These are phyloP conservation scores for Noctua fimbriata DNA, from an alignment of 2,888 invertebrate genomes.

Conservation along the genomic window DNA sequence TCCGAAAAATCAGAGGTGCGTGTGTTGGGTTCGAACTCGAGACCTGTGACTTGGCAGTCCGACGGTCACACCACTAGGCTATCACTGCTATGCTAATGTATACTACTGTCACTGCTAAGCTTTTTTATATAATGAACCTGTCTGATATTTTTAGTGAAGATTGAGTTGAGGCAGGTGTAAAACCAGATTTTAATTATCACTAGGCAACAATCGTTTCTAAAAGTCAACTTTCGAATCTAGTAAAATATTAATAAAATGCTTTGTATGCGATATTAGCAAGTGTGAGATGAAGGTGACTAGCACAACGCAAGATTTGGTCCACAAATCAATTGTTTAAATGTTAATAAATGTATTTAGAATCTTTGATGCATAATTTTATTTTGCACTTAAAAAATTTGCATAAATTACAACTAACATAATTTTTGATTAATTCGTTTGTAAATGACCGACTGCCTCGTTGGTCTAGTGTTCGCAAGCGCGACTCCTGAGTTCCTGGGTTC, in stretches of 20 bases:
- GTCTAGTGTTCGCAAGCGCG: no score
- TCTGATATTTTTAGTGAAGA: not conserved
- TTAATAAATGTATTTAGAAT: constrained; percentile 24
- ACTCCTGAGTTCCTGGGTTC: no score
- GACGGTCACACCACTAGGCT: no score
- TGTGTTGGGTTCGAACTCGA: no score
- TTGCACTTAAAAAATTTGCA: not conserved
- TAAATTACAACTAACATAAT: not conserved
- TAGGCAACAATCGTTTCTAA: not conserved
- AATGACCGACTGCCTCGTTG: not conserved
- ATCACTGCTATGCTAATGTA: no score
- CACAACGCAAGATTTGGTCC: not conserved
- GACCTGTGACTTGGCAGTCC: no score
- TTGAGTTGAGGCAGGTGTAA: constrained; percentile 2
- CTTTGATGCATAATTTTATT: not conserved
- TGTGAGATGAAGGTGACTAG: constrained; percentile 21
- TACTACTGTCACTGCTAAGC: no score
- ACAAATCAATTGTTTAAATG: constrained; percentile 24
- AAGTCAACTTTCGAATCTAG: constrained; percentile 30
- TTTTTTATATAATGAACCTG: not conserved
- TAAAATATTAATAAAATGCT: constrained; percentile 12
- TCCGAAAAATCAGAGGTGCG: no score
- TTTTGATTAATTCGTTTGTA: not conserved
- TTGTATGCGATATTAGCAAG: constrained; percentile 10
- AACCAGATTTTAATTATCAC: not conserved